Base-by-base conservation (phyloP, 2,113 vertebrate species). In the Embiotoca jacksoni region DNA sequence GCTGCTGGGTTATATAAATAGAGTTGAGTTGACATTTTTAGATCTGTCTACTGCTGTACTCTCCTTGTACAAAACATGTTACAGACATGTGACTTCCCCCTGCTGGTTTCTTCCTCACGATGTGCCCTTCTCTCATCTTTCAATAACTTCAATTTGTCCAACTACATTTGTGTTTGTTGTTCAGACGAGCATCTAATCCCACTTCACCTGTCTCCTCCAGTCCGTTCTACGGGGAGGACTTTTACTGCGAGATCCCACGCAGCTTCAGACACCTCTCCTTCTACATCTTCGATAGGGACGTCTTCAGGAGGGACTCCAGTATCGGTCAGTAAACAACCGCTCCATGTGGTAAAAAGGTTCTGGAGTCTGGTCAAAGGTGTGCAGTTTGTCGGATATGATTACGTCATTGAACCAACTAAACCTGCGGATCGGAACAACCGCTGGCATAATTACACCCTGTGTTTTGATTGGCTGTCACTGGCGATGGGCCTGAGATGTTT, bases 171-270 rank as follows among this genome's bases (percentile, higher is more conserved):
- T 35, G n/a, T 70, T 74, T 79, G 54, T 41, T 30, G 5, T 63
- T 7, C 41, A 53, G 30, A 68, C 2, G 0, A 68, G 15, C n/a
- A 2, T 77, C n/a, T 68, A 32, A 77, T 75, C 39, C 31, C 44
- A 37, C 39, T 65, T 33, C 37, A 0, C 7, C 6, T 92, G 75
- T 81, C 56, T 53, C 35, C 81, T 76, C 3, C 85, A 99, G 98
- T 93, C 98, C 98, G 3, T 99, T 99, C 92, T 99, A 99, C 0
- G 98, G 97, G 75, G 98, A 99, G 93, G 98, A 99, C 90, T 99
- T 99, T 91, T 99, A 99, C 94, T 99, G 98, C 89, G 98, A 99
- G 95, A 99, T 99, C 90, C 98, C 98, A 30, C 96, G 98, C 78
- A 99, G 95, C 83, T 99, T 99, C 91, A 97, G 97, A 52, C 96